These are phyloP conservation scores for Chrysopilus asiliformis DNA, from an alignment of 2,888 invertebrate species.

Conservation along the genomic window DNA sequence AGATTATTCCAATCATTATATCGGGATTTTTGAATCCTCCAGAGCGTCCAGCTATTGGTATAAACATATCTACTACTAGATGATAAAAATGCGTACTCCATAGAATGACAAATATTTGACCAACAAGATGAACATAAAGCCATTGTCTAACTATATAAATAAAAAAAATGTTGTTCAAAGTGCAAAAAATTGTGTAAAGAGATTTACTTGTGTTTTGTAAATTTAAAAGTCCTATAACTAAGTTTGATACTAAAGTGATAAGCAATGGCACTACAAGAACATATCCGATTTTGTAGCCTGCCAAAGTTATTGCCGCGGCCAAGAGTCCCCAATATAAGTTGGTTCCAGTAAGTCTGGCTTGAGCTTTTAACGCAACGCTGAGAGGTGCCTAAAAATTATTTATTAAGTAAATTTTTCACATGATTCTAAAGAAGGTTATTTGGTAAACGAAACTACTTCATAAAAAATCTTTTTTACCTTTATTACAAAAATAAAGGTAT, in stretches of 20 bases:
- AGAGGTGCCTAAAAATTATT: constrained; percentile 19
- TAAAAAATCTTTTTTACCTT: background rate
- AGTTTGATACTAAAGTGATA: constrained; percentile 20
- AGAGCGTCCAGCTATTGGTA: constrained; percentile 37
- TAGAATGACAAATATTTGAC: constrained; percentile 23
- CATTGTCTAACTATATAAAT: constrained; percentile 21
- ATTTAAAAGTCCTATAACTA: constrained; percentile 18
- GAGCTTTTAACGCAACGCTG: constrained; percentile 24
- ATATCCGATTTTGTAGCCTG: constrained; percentile 23
- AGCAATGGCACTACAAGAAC: constrained; percentile 21
- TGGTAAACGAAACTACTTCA: constrained; percentile 1
- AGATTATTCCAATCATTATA: constrained; percentile 33
- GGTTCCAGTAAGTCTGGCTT: constrained; percentile 24
- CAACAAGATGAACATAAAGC: constrained; percentile 24
- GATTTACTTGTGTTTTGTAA: constrained; percentile 24
- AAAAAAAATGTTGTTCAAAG: too few relatives aligned
- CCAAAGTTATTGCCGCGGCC: constrained; percentile 22
- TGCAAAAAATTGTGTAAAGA: too few relatives aligned
- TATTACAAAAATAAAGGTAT: too few relatives aligned
- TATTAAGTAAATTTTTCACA: background rate
- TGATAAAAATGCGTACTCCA: constrained; percentile 25
- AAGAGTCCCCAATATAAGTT: constrained; percentile 24
- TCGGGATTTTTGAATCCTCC: constrained; percentile 38
- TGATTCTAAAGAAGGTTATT: constrained; percentile 1
- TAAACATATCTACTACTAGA: constrained; percentile 25